Percentiles rank a stretch among this genome's conserved stretches.
Evolutionary conservation across 2,113 vertebrate species (phyloP).

Genomic region (Pygoscelis adeliae): DNA sequence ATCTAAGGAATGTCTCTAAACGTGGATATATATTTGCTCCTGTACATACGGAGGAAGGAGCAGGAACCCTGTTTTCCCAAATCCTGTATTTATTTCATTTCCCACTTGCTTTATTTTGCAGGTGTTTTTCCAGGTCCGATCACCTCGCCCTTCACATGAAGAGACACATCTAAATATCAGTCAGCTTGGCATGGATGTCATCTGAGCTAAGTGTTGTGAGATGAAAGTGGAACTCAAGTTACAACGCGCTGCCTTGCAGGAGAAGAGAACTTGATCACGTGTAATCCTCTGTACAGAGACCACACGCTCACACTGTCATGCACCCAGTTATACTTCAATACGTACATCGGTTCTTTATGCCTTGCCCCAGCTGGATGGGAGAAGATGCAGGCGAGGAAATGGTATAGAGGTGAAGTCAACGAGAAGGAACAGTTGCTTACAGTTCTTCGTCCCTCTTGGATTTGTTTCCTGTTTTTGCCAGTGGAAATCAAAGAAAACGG

Average conservation of each 20-base stretch:
- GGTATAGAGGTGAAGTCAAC: constrained; percentile 60
- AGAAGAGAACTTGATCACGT: constrained; percentile 71
- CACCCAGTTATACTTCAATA: constrained; percentile 71
- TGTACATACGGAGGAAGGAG: background rate
- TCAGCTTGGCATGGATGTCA: constrained; percentile 36
- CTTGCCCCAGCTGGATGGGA: constrained; percentile 79
- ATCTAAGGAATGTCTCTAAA: background rate
- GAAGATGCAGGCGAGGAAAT: constrained; percentile 67
- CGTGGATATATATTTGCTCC: background rate
- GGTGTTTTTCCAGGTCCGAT: constrained; percentile 97
- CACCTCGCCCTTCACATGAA: constrained; percentile 98
- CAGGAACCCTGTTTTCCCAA: background rate
- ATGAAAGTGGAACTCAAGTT: constrained; percentile 70
- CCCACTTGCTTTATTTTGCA: constrained; percentile 72
- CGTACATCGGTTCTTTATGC: constrained; percentile 75
- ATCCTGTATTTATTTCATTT: background rate
- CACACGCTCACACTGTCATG: constrained; percentile 74
- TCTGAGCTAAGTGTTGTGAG: constrained; percentile 59
- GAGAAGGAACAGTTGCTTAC: constrained; percentile 66
- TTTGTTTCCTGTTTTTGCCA: constrained; percentile 71
- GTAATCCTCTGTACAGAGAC: constrained; percentile 76
- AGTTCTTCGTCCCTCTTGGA: constrained; percentile 52
- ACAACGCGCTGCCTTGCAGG: constrained; percentile 67
- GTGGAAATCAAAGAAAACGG: constrained; percentile 66
- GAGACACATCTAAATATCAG: constrained; percentile 88